phyloP scores from a whole-genome alignment of 2,888 invertebrate genomes.

The Diaprepes abbreviatus region DNA sequence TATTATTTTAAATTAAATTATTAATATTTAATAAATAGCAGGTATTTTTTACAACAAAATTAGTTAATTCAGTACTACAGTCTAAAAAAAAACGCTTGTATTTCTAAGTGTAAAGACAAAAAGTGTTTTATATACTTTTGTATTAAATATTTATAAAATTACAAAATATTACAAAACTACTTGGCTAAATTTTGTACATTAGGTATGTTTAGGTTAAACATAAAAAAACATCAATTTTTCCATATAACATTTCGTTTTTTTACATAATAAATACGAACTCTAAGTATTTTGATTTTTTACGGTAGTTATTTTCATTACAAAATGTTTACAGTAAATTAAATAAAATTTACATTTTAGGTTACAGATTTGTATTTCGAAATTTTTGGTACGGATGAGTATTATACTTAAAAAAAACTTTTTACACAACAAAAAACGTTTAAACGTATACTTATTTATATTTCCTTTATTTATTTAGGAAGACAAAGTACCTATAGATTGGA shows the following conservation, averaged over 20 bases:
- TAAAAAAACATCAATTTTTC: neutral
- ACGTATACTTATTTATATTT: neutral
- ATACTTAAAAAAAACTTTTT: neutral
- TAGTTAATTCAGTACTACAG: neutral
- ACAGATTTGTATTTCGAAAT: neutral
- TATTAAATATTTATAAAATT: slow-evolving; percentile 6
- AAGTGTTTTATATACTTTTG: neutral
- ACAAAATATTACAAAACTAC: slow-evolving; percentile 16
- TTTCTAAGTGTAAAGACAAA: slow-evolving; percentile 1
- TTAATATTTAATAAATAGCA: neutral
- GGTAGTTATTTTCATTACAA: neutral
- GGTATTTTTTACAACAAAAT: neutral
- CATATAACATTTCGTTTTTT: neutral
- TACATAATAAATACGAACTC: no score
- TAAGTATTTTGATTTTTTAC: no score
- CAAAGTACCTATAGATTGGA: no score
- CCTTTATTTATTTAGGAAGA: neutral
- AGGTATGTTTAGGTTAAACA: neutral
- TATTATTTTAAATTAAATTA: neutral
- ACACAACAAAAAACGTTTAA: no score
- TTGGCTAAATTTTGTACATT: slow-evolving; percentile 11
- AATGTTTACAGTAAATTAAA: neutral
- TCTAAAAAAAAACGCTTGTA: neutral
- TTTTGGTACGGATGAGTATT: slow-evolving; percentile 1
- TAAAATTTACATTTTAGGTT: neutral